These are phyloP conservation scores for Diceros bicornis DNA, from an alignment of 2,797 vertebrate species.

Conservation along the genomic window DNA sequence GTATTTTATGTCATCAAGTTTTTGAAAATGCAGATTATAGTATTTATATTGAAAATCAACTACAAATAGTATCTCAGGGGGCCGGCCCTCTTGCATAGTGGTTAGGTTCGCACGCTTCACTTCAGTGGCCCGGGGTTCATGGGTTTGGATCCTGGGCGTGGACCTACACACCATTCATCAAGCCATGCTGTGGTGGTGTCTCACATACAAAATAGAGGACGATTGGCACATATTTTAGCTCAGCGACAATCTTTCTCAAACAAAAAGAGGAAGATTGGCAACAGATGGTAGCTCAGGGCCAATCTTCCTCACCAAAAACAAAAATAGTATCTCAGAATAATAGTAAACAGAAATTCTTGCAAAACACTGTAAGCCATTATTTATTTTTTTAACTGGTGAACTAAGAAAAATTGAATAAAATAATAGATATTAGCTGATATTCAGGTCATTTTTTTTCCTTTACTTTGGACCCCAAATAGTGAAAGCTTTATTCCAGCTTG, in stretches of 20 bases:
- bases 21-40: slow-evolving; percentile 75
- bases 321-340: slow-evolving; percentile 61
- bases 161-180: no score
- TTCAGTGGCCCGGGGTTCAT: no score
- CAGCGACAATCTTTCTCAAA: no score
- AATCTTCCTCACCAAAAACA: no score
- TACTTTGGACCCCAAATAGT: neutral
- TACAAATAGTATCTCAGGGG: neutral
- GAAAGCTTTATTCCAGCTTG: neutral
- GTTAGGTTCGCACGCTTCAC: no score
- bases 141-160: no score
- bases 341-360: neutral
- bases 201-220: no score
- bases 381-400: neutral
- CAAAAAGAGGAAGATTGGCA: no score
- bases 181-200: no score
- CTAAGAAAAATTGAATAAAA: neutral
- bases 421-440: neutral
- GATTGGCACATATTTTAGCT: no score
- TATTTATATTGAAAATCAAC: slow-evolving; percentile 64
- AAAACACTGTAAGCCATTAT: neutral
- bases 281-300: no score
- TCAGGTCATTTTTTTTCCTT: neutral
- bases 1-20: slow-evolving; percentile 77
- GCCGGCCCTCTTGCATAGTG: no score